These are phyloP conservation scores for Liasis olivaceus DNA, from an alignment of 2,797 vertebrate species.

Conservation along the genomic window DNA sequence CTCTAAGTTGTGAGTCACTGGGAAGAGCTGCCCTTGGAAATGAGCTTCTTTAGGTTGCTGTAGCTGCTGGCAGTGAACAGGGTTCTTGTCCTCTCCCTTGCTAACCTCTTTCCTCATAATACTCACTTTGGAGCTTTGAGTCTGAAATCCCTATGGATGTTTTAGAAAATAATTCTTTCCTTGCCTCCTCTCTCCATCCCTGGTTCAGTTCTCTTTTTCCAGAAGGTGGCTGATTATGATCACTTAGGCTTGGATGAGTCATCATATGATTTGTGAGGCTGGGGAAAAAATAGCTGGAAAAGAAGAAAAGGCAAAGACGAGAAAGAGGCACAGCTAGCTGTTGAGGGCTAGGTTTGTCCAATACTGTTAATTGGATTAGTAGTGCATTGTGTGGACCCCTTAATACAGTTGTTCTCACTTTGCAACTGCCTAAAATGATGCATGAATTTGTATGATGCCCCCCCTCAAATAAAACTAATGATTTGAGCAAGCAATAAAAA, in stretches of 20 bases:
- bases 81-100: slow-evolving; percentile 35
- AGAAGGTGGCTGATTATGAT: slow-evolving; percentile 39
- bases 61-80: slow-evolving; percentile 42
- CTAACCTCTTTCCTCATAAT: slow-evolving; percentile 16
- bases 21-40: slow-evolving; percentile 46
- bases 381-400: not conserved
- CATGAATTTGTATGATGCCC: not conserved
- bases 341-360: not conserved
- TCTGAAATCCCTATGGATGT: slow-evolving; percentile 19
- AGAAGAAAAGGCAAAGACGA: slow-evolving; percentile 7
- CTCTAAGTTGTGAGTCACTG: slow-evolving; percentile 1
- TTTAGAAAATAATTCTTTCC: slow-evolving; percentile 36
- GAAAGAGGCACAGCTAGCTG: not conserved
- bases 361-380: not conserved
- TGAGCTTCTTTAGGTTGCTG: slow-evolving; percentile 45
- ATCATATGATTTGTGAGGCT: slow-evolving; percentile 36
- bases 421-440: not conserved
- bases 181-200: not conserved
- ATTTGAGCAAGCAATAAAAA: not conserved
- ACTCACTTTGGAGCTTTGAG: slow-evolving; percentile 46
- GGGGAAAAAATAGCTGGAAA: not conserved
- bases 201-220: slow-evolving; percentile 23
- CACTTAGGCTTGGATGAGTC: slow-evolving; percentile 57
- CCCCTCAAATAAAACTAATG: not conserved
- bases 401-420: not conserved